Percentiles rank a stretch among this genome's conserved stretches.
Conservation (phyloP, 2,113 vertebrate genomes). For the Cynopterus brachyotis region DNA sequence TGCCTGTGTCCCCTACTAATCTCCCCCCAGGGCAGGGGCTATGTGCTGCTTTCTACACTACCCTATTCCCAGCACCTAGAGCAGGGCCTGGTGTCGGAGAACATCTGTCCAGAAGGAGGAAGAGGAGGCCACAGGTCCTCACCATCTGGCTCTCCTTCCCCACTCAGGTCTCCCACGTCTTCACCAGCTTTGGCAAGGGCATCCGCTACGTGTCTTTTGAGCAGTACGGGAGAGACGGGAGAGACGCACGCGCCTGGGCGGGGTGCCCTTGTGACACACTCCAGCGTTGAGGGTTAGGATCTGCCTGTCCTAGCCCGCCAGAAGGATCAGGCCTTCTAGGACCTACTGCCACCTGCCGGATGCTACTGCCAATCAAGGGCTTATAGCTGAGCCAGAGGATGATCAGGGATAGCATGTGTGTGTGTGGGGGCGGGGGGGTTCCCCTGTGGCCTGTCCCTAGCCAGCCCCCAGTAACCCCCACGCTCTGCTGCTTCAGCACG, state of each 20-base stretch:
- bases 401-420: too few relatives aligned
- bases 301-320: neutral
- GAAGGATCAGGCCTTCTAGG: neutral
- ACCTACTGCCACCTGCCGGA: neutral
- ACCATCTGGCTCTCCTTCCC: neutral
- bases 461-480: neutral
- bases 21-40: neutral
- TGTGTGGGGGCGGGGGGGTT: too few relatives aligned
- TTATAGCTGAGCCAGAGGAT: neutral
- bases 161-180: slow-evolving; percentile 60
- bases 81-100: neutral
- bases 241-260: slow-evolving; percentile 68
- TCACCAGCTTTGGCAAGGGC: slow-evolving; percentile 69
- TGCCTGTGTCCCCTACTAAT: neutral
- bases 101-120: neutral
- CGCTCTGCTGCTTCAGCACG: neutral
- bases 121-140: neutral
- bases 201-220: slow-evolving; percentile 74
- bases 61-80: neutral
- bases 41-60: neutral
- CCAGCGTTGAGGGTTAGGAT: slow-evolving; percentile 66
- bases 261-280: slow-evolving; percentile 73
- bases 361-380: neutral
- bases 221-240: slow-evolving; percentile 71
- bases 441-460: fast-evolving